Conservation (phyloP, 2,888 invertebrate genomes). For the Scelioninae gen. 2 region DNA sequence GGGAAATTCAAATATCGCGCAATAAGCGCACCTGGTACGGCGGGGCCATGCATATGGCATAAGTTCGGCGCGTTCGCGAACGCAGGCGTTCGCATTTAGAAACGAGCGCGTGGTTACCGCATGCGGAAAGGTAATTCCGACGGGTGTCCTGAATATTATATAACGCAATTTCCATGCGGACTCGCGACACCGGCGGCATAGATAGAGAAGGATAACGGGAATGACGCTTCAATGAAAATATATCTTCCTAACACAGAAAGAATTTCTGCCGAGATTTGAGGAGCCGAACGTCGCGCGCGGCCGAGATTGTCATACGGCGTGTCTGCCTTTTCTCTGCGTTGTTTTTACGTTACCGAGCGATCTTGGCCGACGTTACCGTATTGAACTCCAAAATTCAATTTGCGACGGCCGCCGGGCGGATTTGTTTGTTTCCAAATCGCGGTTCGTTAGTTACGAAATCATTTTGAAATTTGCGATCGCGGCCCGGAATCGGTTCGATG, state of each 20-base stretch:
- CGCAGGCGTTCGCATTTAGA: constrained; percentile 53
- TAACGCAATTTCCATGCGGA: constrained; percentile 70
- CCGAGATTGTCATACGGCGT: constrained; percentile 52
- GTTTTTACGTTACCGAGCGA: constrained; percentile 47
- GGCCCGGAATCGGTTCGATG: no score
- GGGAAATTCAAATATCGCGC: constrained; percentile 59
- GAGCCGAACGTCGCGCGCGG: constrained; percentile 14
- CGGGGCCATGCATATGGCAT: constrained; percentile 53
- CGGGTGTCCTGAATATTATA: constrained; percentile 69
- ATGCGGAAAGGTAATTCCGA: constrained; percentile 60
- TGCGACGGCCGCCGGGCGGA: neutral
- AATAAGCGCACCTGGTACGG: constrained; percentile 57
- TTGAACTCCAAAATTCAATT: constrained; percentile 52
- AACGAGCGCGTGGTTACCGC: constrained; percentile 53
- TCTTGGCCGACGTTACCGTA: constrained; percentile 17
- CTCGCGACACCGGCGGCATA: constrained; percentile 56
- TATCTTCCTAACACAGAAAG: constrained; percentile 60
- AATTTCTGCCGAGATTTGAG: constrained; percentile 58
- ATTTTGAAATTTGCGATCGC: no score
- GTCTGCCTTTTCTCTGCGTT: constrained; percentile 36
- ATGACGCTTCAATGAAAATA: constrained; percentile 57
- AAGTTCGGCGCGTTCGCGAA: constrained; percentile 50
- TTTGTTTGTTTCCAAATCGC: constrained; percentile 10
- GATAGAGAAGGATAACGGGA: constrained; percentile 38
- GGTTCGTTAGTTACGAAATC: constrained; percentile 14